A percentile compares a stretch with the other conserved stretches of the same genome.
These are phyloP conservation scores for Holothuria glaberrima DNA, from an alignment of 35 echinoderm and acorn worm genomes.

Conservation along the genomic window DNA sequence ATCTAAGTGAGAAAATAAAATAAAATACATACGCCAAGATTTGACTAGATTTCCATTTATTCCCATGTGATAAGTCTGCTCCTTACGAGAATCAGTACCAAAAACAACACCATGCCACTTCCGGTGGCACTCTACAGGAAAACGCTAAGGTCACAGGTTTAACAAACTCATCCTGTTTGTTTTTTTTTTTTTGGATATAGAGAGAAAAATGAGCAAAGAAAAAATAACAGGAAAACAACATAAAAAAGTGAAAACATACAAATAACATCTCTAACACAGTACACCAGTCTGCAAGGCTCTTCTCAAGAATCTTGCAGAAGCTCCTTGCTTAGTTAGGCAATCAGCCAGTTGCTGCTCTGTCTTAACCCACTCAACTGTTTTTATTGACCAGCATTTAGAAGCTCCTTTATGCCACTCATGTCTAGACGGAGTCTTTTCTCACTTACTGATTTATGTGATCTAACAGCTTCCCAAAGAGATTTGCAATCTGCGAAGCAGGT, in stretches of 20 bases:
- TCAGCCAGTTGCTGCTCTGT: constrained; percentile 49
- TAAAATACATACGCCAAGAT: too few species aligned
- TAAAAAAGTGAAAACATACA: background rate
- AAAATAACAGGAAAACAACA: too few species aligned
- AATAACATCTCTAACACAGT: background rate
- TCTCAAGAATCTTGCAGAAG: background rate
- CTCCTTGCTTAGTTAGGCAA: too few species aligned
- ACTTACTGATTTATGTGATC: constrained; percentile 43
- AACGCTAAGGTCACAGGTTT: background rate
- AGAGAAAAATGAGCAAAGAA: too few species aligned
- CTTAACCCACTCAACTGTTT: constrained; percentile 24
- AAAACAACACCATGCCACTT: too few species aligned
- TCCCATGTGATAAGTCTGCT: too few species aligned
- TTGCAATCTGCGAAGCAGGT: constrained; percentile 26
- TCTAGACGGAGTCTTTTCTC: constrained; percentile 52
- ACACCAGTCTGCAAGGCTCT: background rate
- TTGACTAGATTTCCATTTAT: too few species aligned
- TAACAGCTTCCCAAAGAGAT: constrained; percentile 33
- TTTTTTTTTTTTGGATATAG: background rate
- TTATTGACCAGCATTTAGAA: constrained; percentile 31
- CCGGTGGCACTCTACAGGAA: too few species aligned
- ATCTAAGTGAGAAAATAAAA: too few species aligned
- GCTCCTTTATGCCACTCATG: constrained; percentile 48
- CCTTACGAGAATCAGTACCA: too few species aligned
- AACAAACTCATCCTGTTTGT: background rate